These are phyloP conservation scores for Cottoperca gobio DNA, from an alignment of 2,797 vertebrate species.

Conservation along the genomic window DNA sequence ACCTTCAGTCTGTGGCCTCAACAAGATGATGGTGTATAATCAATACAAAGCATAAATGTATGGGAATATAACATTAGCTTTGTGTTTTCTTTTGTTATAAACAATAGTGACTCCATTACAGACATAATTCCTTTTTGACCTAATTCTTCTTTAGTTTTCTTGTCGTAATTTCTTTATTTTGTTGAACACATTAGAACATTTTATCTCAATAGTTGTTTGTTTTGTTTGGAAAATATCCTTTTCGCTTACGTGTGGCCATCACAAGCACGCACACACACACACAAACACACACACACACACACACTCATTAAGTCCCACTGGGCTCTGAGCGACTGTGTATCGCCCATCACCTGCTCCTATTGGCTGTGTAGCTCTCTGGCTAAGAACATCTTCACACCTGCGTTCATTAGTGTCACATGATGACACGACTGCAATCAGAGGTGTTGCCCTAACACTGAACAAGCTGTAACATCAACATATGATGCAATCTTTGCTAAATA, in stretches of 20 bases:
- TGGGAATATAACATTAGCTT: neutral
- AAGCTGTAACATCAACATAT: constrained; percentile 1
- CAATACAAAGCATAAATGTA: neutral
- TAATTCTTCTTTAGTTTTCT: too few species aligned
- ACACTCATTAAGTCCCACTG: neutral
- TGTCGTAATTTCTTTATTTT: too few species aligned
- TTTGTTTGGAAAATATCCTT: too few species aligned
- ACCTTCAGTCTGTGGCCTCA: neutral
- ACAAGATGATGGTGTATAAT: neutral
- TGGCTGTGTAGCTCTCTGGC: neutral
- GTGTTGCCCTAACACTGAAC: constrained; percentile 6
- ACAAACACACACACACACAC: neutral
- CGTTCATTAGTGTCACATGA: constrained; percentile 15
- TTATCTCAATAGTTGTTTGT: too few species aligned
- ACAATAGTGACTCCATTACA: neutral
- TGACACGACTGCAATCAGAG: neutral
- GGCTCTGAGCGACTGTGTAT: neutral
- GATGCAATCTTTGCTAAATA: constrained; percentile 17
- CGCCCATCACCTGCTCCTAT: neutral
- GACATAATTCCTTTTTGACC: too few species aligned
- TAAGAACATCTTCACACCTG: constrained; percentile 29
- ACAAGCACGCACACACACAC: too few species aligned
- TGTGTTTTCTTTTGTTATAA: neutral
- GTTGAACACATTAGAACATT: neutral
- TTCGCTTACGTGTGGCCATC: too few species aligned